Base-by-base conservation (phyloP, 2,113 vertebrate species). In the Rhabdornis inornatus region DNA sequence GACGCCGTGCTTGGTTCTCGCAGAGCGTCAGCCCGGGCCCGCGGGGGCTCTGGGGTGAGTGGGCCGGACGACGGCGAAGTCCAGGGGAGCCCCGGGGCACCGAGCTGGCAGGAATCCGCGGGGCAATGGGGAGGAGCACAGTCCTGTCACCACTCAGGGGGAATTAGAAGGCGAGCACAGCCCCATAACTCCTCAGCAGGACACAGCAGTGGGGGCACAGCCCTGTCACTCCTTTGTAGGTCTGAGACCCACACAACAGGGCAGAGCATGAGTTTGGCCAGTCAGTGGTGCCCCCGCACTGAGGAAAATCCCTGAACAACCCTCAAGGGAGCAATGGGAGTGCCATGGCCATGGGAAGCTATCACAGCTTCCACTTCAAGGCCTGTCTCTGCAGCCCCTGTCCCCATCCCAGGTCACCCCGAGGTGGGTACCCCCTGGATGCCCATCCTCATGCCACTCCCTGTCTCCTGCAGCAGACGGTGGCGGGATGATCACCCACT, bases 1-100 rank as follows among this genome's bases (percentile, higher is more conserved):
- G 97, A 16, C 84, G 15, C 71, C 86, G 85, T 0, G 98, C 95
- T 8, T 98, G 98, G 98, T 98, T 98, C 84, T 98, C 98, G 4
- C 50, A 96, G 59, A 98, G 98, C 49, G 98, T 98, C 37, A 18
- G 92, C 72, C 39, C 16, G 0, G 89, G 96, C 28, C 94, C 96
- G 23, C 90, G 89, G 92, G 61, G 65, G 47, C 66, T 98, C 28
- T 98, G 98, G 98, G 98, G 98, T 98, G 96, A 96, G 97, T 56
- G 33, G 13, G 1, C 7, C 10, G 3, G 30, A 16, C 0, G 28
- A 7, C 4, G 5, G 37, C 11, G 10, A 19, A 5, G 31, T 5
- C 8, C 22, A 42, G 44, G 19, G 28, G 27, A 53, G 28, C 37
- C 14, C 6, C 24, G 23, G 47, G 49, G 3, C 40, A 25, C 14